Conservation (phyloP, 2,888 invertebrate species). For the Teinopalpus imperialis region DNA sequence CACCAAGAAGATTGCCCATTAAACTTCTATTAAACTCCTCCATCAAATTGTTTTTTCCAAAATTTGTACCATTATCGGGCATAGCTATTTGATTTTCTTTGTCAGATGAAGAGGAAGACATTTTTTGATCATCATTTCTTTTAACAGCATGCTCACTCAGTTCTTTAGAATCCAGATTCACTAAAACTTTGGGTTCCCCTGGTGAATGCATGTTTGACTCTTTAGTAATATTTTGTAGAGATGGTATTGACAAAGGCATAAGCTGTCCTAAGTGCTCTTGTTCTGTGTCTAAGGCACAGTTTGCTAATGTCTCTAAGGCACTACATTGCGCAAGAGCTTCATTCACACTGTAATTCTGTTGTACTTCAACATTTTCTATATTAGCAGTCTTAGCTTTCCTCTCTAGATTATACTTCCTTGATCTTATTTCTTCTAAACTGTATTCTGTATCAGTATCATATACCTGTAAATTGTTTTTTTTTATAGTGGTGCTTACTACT, state of each 20-base stretch:
- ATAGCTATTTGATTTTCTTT: slow-evolving; percentile 61
- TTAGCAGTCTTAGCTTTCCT: slow-evolving; percentile 55
- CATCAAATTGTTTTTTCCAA: slow-evolving; percentile 68
- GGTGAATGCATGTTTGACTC: slow-evolving; percentile 75
- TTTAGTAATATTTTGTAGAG: slow-evolving; percentile 72
- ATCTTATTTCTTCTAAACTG: slow-evolving; percentile 89
- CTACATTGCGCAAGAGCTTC: slow-evolving; percentile 73
- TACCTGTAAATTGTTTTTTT: slow-evolving; percentile 50
- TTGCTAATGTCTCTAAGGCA: slow-evolving; percentile 73
- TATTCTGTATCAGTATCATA: slow-evolving; percentile 84
- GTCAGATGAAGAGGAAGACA: slow-evolving; percentile 37
- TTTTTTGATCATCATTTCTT: slow-evolving; percentile 55
- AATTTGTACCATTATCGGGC: slow-evolving; percentile 50
- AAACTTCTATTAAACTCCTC: slow-evolving; percentile 75
- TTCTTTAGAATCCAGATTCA: slow-evolving; percentile 74
- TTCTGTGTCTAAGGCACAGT: slow-evolving; percentile 72
- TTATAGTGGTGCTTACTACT: no score
- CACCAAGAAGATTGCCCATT: slow-evolving; percentile 77
- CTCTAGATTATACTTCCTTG: slow-evolving; percentile 78
- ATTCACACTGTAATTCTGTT: slow-evolving; percentile 59
- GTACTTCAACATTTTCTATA: slow-evolving; percentile 44
- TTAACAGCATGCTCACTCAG: slow-evolving; percentile 63
- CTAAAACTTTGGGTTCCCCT: slow-evolving; percentile 72
- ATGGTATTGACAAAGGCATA: slow-evolving; percentile 69
- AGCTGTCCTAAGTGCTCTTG: slow-evolving; percentile 72